phyloP scores from a whole-genome alignment of 2,888 invertebrate species.

The Drosophila quinaria region DNA sequence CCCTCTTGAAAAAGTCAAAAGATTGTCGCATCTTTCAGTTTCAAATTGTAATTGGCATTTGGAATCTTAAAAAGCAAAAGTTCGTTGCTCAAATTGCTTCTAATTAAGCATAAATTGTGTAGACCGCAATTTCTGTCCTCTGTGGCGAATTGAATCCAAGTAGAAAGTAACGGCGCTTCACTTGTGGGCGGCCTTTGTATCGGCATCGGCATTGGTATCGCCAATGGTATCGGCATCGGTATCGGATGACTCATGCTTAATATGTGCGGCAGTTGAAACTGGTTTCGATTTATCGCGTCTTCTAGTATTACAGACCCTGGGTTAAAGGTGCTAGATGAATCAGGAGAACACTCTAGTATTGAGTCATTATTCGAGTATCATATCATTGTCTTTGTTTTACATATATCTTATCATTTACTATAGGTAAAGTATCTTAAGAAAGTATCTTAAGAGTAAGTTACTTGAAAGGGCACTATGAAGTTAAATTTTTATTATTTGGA shows the following conservation, averaged over 20 bases:
- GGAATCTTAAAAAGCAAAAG: slow-evolving; percentile 45
- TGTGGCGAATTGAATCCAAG: slow-evolving; percentile 38
- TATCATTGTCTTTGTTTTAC: too few species aligned
- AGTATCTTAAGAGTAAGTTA: neutral
- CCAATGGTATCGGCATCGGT: slow-evolving; percentile 9
- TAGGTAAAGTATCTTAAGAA: too few species aligned
- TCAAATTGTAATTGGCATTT: slow-evolving; percentile 23
- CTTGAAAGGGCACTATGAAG: too few species aligned
- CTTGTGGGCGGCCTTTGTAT: slow-evolving; percentile 39
- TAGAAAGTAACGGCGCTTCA: slow-evolving; percentile 48
- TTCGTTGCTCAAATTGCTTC: slow-evolving; percentile 53
- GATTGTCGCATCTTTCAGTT: slow-evolving; percentile 55
- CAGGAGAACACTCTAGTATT: slow-evolving; percentile 12
- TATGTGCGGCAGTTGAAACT: slow-evolving; percentile 49
- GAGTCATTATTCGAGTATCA: slow-evolving; percentile 4
- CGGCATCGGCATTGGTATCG: slow-evolving; percentile 10
- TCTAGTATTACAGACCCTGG: slow-evolving; percentile 39
- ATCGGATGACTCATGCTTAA: slow-evolving; percentile 43
- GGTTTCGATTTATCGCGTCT: slow-evolving; percentile 56
- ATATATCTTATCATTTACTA: too few species aligned
- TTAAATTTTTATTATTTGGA: neutral
- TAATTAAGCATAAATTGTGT: slow-evolving; percentile 70
- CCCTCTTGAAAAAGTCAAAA: slow-evolving; percentile 49
- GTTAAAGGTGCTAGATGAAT: slow-evolving; percentile 42
- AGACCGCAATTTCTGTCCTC: slow-evolving; percentile 22